Evolutionary conservation across 2,797 vertebrate genomes (phyloP).

Genomic region (Carcharodon carcharias): DNA sequence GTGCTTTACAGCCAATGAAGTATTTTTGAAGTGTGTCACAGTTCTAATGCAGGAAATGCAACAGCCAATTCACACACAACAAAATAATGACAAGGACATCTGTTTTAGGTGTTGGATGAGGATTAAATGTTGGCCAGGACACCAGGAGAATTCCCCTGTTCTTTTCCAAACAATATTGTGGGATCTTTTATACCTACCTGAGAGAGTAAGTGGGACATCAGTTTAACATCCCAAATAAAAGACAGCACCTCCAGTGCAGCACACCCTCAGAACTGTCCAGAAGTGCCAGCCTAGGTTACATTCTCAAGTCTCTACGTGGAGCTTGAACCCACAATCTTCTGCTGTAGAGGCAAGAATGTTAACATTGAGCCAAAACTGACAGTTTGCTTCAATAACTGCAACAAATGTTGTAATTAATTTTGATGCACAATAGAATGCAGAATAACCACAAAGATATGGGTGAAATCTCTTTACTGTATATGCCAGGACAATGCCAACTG

Average conservation of each 20-base stretch:
- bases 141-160: not conserved
- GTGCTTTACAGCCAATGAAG: not conserved
- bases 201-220: not conserved
- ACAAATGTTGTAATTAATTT: not conserved
- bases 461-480: not conserved
- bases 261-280: not conserved
- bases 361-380: not conserved
- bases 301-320: not conserved
- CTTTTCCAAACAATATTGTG: not conserved
- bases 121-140: not conserved
- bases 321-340: not conserved
- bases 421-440: not conserved
- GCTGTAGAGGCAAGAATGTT: not conserved
- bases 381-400: not conserved
- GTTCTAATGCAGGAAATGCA: not conserved
- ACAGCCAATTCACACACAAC: not conserved
- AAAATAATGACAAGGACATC: not conserved
- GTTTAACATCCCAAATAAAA: not conserved
- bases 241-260: not conserved
- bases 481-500: not conserved
- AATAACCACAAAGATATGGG: not conserved
- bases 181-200: not conserved
- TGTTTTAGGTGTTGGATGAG: not conserved
- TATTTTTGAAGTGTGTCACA: not conserved
- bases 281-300: not conserved